phyloP scores from a whole-genome alignment of 92 coral and sea anemone species.

The Zoanthus solanderi region DNA sequence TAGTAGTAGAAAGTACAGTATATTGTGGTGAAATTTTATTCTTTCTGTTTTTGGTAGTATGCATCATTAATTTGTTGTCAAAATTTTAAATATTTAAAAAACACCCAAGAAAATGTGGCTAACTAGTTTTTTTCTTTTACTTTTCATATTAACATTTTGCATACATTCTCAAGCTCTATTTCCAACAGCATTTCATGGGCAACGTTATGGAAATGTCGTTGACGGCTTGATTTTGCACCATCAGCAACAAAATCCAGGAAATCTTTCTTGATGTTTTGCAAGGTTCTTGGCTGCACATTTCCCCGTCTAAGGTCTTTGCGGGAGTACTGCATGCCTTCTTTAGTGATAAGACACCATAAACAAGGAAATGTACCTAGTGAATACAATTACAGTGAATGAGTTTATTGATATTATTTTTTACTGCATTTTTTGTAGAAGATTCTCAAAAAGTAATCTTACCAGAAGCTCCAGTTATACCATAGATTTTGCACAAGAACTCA shows the following conservation, averaged over 20 bases:
- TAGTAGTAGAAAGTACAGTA: too few relatives aligned
- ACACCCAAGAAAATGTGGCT: not conserved
- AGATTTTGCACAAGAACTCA: not conserved
- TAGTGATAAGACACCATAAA: conserved; percentile 23
- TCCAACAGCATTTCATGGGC: conserved; percentile 17
- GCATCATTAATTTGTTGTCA: not conserved
- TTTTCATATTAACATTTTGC: not conserved
- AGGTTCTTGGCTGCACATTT: conserved; percentile 3
- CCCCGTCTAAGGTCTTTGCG: not conserved
- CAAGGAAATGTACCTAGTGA: conserved; percentile 12
- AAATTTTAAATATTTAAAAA: not conserved
- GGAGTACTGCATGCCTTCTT: conserved; percentile 14
- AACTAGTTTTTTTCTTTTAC: not conserved
- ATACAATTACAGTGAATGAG: not conserved
- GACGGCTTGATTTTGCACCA: not conserved
- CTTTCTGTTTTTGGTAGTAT: not conserved
- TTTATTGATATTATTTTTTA: not conserved
- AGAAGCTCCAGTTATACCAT: not conserved
- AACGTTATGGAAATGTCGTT: conserved; percentile 5
- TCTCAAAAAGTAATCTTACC: not conserved
- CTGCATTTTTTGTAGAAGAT: not conserved
- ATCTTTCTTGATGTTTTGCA: not conserved
- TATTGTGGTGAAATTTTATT: not conserved
- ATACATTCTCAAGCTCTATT: conserved; percentile 27
- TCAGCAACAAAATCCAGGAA: conserved; percentile 8